Evolutionary conservation across 1,140 invertebrate species (phyloP), one percentile per base, ranked within the genome.

Genomic region (Conopomorpha cramerella): DNA sequence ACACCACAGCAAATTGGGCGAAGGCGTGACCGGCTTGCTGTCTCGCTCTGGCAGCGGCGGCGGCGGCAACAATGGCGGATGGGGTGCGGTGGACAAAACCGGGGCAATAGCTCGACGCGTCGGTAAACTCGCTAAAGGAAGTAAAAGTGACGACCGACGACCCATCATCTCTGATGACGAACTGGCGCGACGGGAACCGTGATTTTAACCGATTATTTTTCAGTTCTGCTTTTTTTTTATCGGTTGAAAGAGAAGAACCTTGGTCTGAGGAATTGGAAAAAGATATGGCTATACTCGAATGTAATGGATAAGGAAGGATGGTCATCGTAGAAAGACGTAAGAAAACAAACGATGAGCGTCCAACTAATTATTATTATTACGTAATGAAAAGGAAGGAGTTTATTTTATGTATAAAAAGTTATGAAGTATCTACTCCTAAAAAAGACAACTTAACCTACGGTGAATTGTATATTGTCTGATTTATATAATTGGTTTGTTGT

Each of bases 1-100:
- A 14, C 86, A 91, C 44, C 88, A 95, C 54, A 95, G 92, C 62
- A 90, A 91, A 57, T 86, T 94, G 53, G 88, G 89, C 23, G 81
- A 86, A 27, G 78, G 80, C 30, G 78, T 63, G 0, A 54, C 65
- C 0, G 67, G 71, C 2, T 39, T 72, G 2, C 38, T 72, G 2
- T 67, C 67, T 3, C 55, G 61, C 1, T 70, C 66, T 2, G 57
- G 43, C 6, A 72, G 67, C 33, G 63, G 57, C 0, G 55, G 53
- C 8, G 58, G 61, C 8, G 43, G 55, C 33, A 0, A 51, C 60
- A 55, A 41, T 25, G 53, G 56, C 11, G 51, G 52, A 1, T 76
- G 71, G 71, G 71, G 71, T 0, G 66, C 71, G 0, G 62, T 71
- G 8, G 71, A 74, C 34, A 72, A 72, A 35, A 76, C 67, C 4